phyloP scores from a whole-genome alignment of 2,113 vertebrate species.

The Austrofundulus limnaeus region DNA sequence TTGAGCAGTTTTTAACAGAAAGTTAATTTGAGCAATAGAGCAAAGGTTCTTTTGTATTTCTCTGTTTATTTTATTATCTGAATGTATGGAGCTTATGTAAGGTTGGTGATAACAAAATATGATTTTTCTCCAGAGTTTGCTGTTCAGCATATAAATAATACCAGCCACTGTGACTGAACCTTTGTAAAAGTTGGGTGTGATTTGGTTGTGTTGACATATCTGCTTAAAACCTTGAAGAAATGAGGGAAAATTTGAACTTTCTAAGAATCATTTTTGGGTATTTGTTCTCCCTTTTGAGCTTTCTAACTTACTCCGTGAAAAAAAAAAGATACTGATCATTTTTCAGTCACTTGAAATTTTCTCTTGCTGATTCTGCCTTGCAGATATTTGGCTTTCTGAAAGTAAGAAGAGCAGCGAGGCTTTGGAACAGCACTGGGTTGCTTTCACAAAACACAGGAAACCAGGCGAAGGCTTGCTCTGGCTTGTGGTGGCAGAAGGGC shows the following conservation, averaged over 20 bases:
- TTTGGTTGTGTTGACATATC: conserved; percentile 3
- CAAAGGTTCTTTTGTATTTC: background rate
- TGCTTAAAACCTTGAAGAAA: background rate
- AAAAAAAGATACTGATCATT: conserved; percentile 38
- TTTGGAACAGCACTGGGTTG: conserved; percentile 44
- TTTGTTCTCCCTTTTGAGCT: conserved; percentile 1
- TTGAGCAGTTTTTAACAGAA: conserved; percentile 14
- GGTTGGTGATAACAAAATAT: no score
- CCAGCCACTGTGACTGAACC: no score
- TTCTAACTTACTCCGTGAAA: conserved; percentile 22
- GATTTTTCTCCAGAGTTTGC: no score
- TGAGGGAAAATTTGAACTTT: background rate
- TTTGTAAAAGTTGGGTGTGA: background rate
- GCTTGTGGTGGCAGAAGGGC: conserved; percentile 60
- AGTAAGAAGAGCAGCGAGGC: conserved; percentile 37
- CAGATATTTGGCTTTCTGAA: conserved; percentile 56
- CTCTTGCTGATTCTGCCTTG: conserved; percentile 39
- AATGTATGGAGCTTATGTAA: no score
- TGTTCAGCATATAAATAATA: no score
- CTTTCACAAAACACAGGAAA: conserved; percentile 70
- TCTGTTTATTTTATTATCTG: background rate
- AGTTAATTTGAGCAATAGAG: conserved; percentile 1
- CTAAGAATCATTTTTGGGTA: background rate
- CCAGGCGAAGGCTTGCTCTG: conserved; percentile 54
- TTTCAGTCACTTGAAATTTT: conserved; percentile 40